These are phyloP conservation scores for Pararge aegeria DNA, from an alignment of 1,140 invertebrate genomes.

Conservation along the genomic window DNA sequence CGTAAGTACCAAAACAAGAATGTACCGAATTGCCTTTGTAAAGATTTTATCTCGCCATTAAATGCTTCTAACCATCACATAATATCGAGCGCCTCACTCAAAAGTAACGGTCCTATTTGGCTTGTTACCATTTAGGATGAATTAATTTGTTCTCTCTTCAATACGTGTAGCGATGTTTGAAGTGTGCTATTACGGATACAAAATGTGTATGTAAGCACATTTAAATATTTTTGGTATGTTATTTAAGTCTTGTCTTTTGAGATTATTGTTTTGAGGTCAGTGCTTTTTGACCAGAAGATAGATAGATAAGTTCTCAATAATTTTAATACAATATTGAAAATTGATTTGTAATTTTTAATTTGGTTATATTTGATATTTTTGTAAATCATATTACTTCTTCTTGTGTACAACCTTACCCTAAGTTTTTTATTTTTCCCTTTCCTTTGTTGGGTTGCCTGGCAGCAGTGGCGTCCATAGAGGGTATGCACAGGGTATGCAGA, in stretches of 20 bases:
- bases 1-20: slow-evolving; percentile 71
- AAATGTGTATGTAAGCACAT: not conserved
- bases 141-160: slow-evolving; percentile 1
- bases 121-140: slow-evolving; percentile 34
- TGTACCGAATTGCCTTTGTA: slow-evolving; percentile 75
- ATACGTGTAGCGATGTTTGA: not conserved
- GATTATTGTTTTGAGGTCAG: too few species aligned
- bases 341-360: too few species aligned
- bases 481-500: too few species aligned
- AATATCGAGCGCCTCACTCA: slow-evolving; percentile 60
- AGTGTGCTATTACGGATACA: not conserved
- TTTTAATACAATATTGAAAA: too few species aligned
- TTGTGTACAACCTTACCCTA: too few species aligned
- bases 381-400: too few species aligned
- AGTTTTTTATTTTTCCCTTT: too few species aligned
- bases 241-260: not conserved
- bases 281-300: too few species aligned
- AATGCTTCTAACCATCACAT: slow-evolving; percentile 75
- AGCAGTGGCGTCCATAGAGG: too few species aligned
- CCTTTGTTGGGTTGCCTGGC: too few species aligned
- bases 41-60: slow-evolving; percentile 75
- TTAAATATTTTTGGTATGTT: not conserved
- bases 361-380: too few species aligned
- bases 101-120: slow-evolving; percentile 44
- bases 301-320: too few species aligned